Evolutionary conservation across 2,888 invertebrate species (phyloP).

Genomic region (Allolobophora icterica): DNA sequence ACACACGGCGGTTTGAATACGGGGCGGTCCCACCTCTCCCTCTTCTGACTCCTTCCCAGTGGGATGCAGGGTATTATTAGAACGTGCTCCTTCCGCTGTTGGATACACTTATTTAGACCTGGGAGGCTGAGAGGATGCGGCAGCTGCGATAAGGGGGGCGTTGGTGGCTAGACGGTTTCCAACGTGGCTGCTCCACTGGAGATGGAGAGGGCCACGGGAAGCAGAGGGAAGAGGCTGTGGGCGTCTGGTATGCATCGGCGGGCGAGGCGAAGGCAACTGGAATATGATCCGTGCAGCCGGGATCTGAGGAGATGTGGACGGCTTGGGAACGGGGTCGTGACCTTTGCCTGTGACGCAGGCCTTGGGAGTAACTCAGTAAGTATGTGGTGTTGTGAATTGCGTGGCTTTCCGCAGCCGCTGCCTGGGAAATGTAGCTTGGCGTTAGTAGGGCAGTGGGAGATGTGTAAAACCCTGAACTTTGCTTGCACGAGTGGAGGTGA

Average conservation of each 20-base stretch:
- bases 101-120: background rate
- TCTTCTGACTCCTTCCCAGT: background rate
- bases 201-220: background rate
- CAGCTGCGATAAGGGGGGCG: background rate
- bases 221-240: background rate
- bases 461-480: no score
- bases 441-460: no score
- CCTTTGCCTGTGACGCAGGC: background rate
- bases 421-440: background rate
- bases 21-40: background rate
- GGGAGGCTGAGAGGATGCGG: background rate
- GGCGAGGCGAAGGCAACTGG: background rate
- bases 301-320: background rate
- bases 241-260: background rate
- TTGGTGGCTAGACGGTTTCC: background rate
- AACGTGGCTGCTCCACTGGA: background rate
- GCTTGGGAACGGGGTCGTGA: background rate
- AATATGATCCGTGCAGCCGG: background rate
- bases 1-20: background rate
- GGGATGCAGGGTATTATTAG: background rate
- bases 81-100: background rate
- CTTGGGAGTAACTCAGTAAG: background rate
- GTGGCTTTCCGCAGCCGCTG: background rate
- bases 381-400: background rate
- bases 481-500: no score